Base-by-base conservation (phyloP, 1,140 invertebrate species). In the Drosophila repletoides region DNA sequence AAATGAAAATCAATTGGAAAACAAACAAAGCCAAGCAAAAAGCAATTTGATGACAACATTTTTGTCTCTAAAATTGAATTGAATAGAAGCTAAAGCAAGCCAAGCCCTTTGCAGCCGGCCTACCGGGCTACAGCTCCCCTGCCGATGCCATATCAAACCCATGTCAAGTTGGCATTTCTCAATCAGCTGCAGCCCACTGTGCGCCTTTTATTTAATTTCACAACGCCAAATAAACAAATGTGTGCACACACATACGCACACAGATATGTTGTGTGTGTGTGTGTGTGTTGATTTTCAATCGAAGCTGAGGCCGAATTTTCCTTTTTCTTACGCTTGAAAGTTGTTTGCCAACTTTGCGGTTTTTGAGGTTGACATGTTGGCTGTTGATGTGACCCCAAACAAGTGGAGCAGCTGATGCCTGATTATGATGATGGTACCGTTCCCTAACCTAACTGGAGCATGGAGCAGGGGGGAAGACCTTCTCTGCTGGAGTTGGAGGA, bases 281-380 rank as follows among this genome's bases (percentile, higher is more conserved):
- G 60, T 74, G 76, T 72, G 58, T 52, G 80, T 84, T 84, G 79
- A 84, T 84, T 84, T 84, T 84, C 80, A 84, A 84, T 86, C 79
- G 79, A 84, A 79, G 61, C 55, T 53, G 40, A 55, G 55, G 59
- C 51, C 58, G 36, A 63, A 60, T 84, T 70, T 56, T 79, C 33
- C 58, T 58, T 67, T 41, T 63, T 64, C 49, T 29, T 72, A 29
- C 28, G 15, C 22, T 52, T 22, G 29, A 61, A 70, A 83, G 73
- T 84, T 84, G 83, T 84, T 81, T 84, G 79, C 80, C 80, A 84
- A 84, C 80, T 84, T 84, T 84, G 79, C 74, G 79, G 79, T 84
- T 84, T 83, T 84, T 84, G 80, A 75, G 79, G 79, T 86, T 84
- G 79, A 84, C 79, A 84, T 84, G 79, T 84, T 84, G 79, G 80